Base-by-base conservation (phyloP, 2,113 vertebrate genomes). In the Scytalopus superciliaris region DNA sequence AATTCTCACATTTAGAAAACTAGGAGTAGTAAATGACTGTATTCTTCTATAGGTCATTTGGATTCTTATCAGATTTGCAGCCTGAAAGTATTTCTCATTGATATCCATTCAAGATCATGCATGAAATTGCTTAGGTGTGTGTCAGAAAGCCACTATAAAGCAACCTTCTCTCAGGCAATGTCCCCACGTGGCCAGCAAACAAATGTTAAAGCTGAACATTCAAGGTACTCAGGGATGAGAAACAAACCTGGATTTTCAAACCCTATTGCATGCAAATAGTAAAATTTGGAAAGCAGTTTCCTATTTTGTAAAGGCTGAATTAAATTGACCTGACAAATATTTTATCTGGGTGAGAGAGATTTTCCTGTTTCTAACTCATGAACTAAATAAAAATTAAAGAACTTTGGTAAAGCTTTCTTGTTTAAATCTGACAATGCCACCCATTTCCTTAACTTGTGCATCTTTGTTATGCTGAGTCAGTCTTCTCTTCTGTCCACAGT, bases 401-500 rank as follows among this genome's bases (percentile, higher is more conserved):
- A 27, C 4, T 90, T 84, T 3, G 1, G 10, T 33, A 68, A 62
- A 67, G 5, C 1, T 56, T 94, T 90, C 28, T 47, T 37, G 2
- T 64, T 49, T 44, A 79, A 84, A 69, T 79, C 44, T 64, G 25
- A 30, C 4, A 67, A 18, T 45, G 31, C 7, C 14, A 45, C 6
- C 8, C 10, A 30, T 64, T 78, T 63, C 24, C 22, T 81, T 66
- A 75, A 55, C 14, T 66, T 77, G 50, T 7, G 37, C 73, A 15
- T 45, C 35, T 60, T 85, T 77, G 8, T 44, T 70, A 30, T 16
- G 7, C 9, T 47, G 5, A 90, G 5, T 7, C 22, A 88, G 27
- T 90, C 68, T 68, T 94, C 56, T 76, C 94, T 96, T 67, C 83
- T 94, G 76, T 44, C 33, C n/a, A 53, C 44, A 76, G 42, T 50